These are phyloP conservation scores for Aspidapion aeneum DNA, from an alignment of 2,888 invertebrate species.

Conservation along the genomic window DNA sequence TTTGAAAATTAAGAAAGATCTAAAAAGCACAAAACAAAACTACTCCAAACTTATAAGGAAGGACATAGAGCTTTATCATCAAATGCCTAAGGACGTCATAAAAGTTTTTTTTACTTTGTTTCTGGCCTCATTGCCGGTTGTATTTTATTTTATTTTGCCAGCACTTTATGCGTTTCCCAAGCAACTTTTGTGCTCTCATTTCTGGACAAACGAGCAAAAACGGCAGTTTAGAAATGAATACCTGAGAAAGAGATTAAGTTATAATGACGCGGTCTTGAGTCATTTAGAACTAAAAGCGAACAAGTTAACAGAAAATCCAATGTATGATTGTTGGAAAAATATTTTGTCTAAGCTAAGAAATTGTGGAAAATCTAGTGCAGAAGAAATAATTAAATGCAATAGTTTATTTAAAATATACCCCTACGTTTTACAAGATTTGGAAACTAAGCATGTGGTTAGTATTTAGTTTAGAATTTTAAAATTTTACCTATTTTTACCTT, in stretches of 20 bases:
- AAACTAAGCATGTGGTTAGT: conserved; percentile 68
- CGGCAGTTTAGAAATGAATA: conserved; percentile 65
- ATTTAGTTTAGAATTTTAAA: too few species aligned
- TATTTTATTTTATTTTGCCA: conserved; percentile 81
- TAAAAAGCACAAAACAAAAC: conserved; percentile 49
- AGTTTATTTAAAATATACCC: conserved; percentile 66
- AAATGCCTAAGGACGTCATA: conserved; percentile 79
- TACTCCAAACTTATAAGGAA: conserved; percentile 58
- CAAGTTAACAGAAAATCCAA: background rate
- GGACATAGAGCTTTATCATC: conserved; percentile 72
- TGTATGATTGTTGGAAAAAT: background rate
- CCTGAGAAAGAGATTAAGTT: conserved; percentile 58
- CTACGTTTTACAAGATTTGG: conserved; percentile 62
- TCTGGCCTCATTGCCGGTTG: conserved; percentile 76
- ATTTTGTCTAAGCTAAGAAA: background rate
- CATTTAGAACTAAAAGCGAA: background rate
- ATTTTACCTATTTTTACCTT: too few species aligned
- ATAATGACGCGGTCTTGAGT: conserved; percentile 57
- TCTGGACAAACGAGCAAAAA: conserved; percentile 82
- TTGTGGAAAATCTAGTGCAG: background rate
- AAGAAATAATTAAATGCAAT: conserved; percentile 64
- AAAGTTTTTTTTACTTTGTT: conserved; percentile 78
- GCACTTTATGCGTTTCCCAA: conserved; percentile 81
- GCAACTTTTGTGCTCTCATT: conserved; percentile 74
- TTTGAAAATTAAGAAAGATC: background rate